phyloP scores from a whole-genome alignment of 2,888 invertebrate genomes.

The Nymphalis urticae region DNA sequence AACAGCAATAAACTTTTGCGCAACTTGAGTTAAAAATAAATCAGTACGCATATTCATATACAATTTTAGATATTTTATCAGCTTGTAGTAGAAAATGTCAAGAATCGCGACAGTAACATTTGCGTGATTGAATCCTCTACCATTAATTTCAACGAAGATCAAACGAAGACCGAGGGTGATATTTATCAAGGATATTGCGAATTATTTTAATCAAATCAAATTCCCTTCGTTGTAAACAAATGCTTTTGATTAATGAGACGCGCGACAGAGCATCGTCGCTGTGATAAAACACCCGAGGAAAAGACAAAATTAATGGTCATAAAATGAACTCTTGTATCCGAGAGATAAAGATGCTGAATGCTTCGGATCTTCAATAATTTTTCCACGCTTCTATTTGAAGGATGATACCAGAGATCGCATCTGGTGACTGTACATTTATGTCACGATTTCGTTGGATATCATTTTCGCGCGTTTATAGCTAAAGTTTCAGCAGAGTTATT shows the following conservation, averaged over 20 bases:
- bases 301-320: conserved; percentile 81
- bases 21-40: too few species aligned
- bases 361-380: conserved; percentile 78
- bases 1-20: too few species aligned
- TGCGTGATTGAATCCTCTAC: conserved; percentile 80
- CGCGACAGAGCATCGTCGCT: conserved; percentile 79
- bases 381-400: conserved; percentile 72
- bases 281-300: conserved; percentile 80
- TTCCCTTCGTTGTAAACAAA: conserved; percentile 82
- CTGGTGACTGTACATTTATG: conserved; percentile 75
- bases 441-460: conserved; percentile 54
- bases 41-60: not conserved
- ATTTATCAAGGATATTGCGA: conserved; percentile 82
- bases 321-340: conserved; percentile 81
- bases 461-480: conserved; percentile 68
- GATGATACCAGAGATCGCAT: conserved; percentile 72
- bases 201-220: conserved; percentile 83
- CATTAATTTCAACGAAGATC: conserved; percentile 80
- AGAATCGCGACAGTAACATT: conserved; percentile 64
- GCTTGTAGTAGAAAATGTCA: conserved; percentile 48
- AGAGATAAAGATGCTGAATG: conserved; percentile 80
- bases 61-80: conserved; percentile 13
- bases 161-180: conserved; percentile 81
- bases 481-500: conserved; percentile 73
- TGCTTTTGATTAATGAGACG: conserved; percentile 82